A percentile compares a stretch with the other conserved stretches of the same genome.
Evolutionary conservation across 2,113 vertebrate genomes (phyloP).

Genomic region (Oreochromis aureus): DNA sequence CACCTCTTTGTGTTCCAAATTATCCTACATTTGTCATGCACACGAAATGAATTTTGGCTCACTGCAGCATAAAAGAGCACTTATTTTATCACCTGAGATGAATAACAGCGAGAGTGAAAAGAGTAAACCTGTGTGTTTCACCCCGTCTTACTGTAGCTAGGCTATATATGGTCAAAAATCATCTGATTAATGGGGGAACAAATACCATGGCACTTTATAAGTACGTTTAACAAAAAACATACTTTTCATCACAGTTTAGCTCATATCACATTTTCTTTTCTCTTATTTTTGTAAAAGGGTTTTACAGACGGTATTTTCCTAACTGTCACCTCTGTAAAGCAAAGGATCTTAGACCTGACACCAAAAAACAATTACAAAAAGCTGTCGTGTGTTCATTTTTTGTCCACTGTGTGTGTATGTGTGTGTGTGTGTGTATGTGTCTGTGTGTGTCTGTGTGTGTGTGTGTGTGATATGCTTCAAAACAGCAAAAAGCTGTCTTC

Average conservation of each 20-base stretch:
- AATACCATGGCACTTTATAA: neutral
- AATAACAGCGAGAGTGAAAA: neutral
- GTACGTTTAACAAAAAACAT: neutral
- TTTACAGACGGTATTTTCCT: neutral
- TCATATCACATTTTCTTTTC: neutral
- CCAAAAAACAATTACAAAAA: neutral
- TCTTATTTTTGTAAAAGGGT: neutral
- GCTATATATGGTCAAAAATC: neutral
- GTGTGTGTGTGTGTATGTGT: neutral
- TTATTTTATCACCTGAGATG: conserved; percentile 27
- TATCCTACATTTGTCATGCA: neutral
- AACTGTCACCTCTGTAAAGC: neutral
- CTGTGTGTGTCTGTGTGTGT: neutral
- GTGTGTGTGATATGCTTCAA: neutral
- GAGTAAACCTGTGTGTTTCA: neutral
- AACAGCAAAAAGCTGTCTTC: too few species aligned
- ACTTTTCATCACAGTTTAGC: neutral
- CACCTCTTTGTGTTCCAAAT: neutral
- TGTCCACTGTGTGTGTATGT: neutral
- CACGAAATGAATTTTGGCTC: neutral
- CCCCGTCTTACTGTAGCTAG: neutral
- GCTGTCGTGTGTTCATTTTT: neutral
- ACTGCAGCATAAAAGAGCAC: conserved; percentile 19
- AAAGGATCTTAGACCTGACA: neutral
- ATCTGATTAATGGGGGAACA: neutral